Evolutionary conservation across 53 echinoderm and acorn worm genomes (phyloP), one percentile per base, ranked within the genome.

Genomic region (Holothuria leucospilota): DNA sequence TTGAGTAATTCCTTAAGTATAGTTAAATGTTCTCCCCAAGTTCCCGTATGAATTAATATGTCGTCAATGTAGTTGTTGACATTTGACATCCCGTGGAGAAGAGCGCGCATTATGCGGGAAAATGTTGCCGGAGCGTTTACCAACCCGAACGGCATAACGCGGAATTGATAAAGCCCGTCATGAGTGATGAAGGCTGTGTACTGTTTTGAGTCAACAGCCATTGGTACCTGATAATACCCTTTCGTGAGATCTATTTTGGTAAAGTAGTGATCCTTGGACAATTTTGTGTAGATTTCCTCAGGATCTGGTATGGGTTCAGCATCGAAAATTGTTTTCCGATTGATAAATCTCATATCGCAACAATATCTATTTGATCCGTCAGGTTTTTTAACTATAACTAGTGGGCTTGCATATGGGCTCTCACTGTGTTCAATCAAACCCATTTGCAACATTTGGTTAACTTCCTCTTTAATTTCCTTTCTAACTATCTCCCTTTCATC

Each of bases 21-120:
- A 10, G 51, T n/a, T 6, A 84, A 20, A 63, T 89, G 89, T 65
- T 85, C 77, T 28, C 27, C 49, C 66, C 52, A 84, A 13, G 77
- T 66, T 40, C 73, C 59, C 5, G 70, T 70, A 70, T 28, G 34
- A 29, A 70, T 13, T 7, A 70, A 13, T 18, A 70, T 70, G 34
- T 89, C 89, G 71, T 89, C 89, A 10, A 85, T 84, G 71, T 62
- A 84, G 67, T 86, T 86, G 41, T 68, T 46, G 20, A 91, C 91
- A 59, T 87, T 64, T 18, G 29, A 2, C 13, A 91, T 16, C 14
- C 82, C 73, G 27, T 27, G n/a, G 20, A 90, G 42, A 52, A 87
- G 24, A 11, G 59, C 63, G 39, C 87, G 69, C 91, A 90, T 87
- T 40, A 87, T 77, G 6, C 78, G 30, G 41, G 58, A 61, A n/a